Evolutionary conservation across 2,888 invertebrate genomes (phyloP).

Genomic region (Trichopoda pennipes): DNA sequence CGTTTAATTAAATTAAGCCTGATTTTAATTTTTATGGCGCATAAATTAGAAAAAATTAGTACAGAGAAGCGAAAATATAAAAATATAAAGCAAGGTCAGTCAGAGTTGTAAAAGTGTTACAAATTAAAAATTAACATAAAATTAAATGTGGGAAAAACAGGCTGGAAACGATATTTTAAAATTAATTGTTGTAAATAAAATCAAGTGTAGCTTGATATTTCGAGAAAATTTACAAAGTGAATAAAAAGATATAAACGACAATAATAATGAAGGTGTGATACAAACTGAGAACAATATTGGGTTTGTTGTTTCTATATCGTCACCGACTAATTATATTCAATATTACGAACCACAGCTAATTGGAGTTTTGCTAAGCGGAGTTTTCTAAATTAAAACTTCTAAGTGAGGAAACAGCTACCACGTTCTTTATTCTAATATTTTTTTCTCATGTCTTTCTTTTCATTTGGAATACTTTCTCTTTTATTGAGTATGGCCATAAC

Average conservation of each 20-base stretch:
- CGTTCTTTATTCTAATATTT: too few species aligned
- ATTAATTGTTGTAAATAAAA: neutral
- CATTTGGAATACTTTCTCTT: too few species aligned
- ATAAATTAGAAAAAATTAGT: conserved; percentile 14
- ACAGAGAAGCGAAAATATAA: neutral
- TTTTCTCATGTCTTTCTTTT: too few species aligned
- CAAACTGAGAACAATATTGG: too few species aligned
- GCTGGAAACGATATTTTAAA: neutral
- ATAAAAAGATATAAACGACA: neutral
- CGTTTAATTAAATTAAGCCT: conserved; percentile 18
- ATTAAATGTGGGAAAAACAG: conserved; percentile 35
- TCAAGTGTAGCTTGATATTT: neutral
- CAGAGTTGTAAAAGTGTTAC: conserved; percentile 8
- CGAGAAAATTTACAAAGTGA: neutral
- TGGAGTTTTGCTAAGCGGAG: too few species aligned
- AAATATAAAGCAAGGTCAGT: conserved; percentile 30
- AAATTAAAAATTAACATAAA: conserved; percentile 25
- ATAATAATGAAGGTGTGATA: too few species aligned
- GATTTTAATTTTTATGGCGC: neutral
- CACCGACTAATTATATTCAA: too few species aligned
- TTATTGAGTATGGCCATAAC: too few species aligned
- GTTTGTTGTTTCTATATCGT: too few species aligned
- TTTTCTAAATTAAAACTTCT: too few species aligned
- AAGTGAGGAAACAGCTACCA: too few species aligned
- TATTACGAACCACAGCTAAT: too few species aligned